Evolutionary conservation across 1,140 invertebrate species (phyloP).

Genomic region (Xylocopa sonorina): DNA sequence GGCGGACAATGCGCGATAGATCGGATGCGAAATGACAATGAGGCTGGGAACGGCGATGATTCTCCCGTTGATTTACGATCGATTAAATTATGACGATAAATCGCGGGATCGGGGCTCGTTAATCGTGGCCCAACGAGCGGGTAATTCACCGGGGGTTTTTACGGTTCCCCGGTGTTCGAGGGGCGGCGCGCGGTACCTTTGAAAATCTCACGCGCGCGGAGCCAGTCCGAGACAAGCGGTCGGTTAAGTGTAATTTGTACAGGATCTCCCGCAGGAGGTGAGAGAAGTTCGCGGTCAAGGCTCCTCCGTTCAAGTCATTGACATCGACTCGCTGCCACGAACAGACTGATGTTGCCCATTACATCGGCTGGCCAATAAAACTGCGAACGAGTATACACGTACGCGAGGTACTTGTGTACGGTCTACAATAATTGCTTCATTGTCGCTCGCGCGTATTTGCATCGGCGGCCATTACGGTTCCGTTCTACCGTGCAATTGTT

Average conservation of each 20-base stretch:
- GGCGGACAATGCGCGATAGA: too few relatives aligned
- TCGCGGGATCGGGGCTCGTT: slow-evolving; percentile 54
- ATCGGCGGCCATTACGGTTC: background rate
- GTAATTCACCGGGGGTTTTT: slow-evolving; percentile 32
- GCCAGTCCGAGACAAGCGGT: slow-evolving; percentile 38
- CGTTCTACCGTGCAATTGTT: background rate
- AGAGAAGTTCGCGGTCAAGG: slow-evolving; percentile 74
- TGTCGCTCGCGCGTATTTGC: slow-evolving; percentile 1
- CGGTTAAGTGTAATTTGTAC: slow-evolving; percentile 65
- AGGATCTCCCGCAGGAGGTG: slow-evolving; percentile 63
- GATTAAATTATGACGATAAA: slow-evolving; percentile 52
- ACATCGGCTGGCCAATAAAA: slow-evolving; percentile 60
- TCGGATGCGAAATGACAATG: background rate
- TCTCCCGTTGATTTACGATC: background rate
- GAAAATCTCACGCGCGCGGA: slow-evolving; percentile 42
- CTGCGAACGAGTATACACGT: slow-evolving; percentile 36
- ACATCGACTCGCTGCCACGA: slow-evolving; percentile 65
- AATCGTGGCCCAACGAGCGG: slow-evolving; percentile 44
- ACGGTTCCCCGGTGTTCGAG: background rate
- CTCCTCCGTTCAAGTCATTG: slow-evolving; percentile 71
- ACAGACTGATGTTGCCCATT: slow-evolving; percentile 62
- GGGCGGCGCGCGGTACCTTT: slow-evolving; percentile 52
- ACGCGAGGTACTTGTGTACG: too few relatives aligned
- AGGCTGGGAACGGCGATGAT: background rate
- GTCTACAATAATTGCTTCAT: slow-evolving; percentile 44